Conservation (phyloP, 2,797 vertebrate species). For the Phoebastria nigripes region DNA sequence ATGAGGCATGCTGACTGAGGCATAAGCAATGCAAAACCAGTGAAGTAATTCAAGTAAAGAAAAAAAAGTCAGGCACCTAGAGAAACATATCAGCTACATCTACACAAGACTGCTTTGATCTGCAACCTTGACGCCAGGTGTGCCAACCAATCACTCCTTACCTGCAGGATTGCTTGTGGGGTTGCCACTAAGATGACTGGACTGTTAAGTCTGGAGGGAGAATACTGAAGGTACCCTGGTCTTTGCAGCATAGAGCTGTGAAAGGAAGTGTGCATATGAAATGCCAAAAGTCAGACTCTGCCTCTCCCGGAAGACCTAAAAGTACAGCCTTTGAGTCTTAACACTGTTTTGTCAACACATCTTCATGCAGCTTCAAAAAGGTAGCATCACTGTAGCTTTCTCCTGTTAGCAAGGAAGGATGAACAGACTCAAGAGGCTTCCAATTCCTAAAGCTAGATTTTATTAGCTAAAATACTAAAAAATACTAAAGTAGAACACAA, state of each 20-base stretch:
- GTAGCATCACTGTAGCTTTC: not conserved
- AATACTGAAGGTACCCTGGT: not conserved
- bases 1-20: not conserved
- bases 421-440: not conserved
- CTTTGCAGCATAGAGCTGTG: not conserved
- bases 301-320: not conserved
- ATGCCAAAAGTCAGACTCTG: not conserved
- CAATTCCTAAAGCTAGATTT: not conserved
- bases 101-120: not conserved
- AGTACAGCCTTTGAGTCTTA: not conserved
- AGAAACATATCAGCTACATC: not conserved
- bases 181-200: not conserved
- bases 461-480: not conserved
- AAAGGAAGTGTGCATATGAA: not conserved
- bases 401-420: not conserved
- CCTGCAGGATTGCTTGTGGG: not conserved
- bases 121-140: not conserved
- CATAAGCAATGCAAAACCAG: not conserved
- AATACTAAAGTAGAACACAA: not conserved
- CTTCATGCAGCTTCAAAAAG: not conserved
- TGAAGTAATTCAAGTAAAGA: not conserved
- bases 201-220: not conserved
- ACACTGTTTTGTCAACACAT: not conserved
- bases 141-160: not conserved
- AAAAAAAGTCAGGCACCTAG: not conserved